A percentile compares a stretch with the other conserved stretches of the same genome.
phyloP scores from a whole-genome alignment of 2,888 invertebrate genomes.

The Heliconius ismenius region DNA sequence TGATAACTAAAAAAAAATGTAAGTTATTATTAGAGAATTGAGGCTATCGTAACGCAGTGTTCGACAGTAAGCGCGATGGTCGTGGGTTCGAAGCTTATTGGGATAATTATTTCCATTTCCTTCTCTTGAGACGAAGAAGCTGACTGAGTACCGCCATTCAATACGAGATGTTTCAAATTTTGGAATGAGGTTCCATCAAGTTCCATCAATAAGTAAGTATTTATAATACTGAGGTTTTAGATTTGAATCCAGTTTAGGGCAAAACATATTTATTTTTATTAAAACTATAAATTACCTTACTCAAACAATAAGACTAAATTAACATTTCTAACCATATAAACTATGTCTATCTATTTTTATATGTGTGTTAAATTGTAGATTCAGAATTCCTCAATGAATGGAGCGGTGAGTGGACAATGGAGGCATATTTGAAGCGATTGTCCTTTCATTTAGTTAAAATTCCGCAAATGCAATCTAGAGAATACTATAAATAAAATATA shows the following conservation, averaged over 20 bases:
- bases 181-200: too few relatives aligned
- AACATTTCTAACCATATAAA: not conserved
- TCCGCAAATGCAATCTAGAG: constrained; percentile 7
- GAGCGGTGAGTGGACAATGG: constrained; percentile 17
- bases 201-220: too few relatives aligned
- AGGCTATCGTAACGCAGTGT: too few relatives aligned
- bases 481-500: not conserved
- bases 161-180: too few relatives aligned
- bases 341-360: not conserved
- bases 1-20: not conserved
- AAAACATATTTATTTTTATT: not conserved
- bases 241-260: not conserved
- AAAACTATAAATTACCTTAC: not conserved
- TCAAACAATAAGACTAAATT: not conserved
- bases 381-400: constrained; percentile 21
- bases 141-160: too few relatives aligned
- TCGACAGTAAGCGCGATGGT: not conserved
- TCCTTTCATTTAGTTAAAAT: constrained; percentile 16
- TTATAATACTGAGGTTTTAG: not conserved
- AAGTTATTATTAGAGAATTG: not conserved
- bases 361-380: not conserved
- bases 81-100: not conserved
- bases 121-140: too few relatives aligned
- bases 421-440: constrained; percentile 19
- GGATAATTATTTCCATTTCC: not conserved